These are phyloP conservation scores for Uloborus plumipes DNA, from an alignment of 2,888 invertebrate species.

Conservation along the genomic window DNA sequence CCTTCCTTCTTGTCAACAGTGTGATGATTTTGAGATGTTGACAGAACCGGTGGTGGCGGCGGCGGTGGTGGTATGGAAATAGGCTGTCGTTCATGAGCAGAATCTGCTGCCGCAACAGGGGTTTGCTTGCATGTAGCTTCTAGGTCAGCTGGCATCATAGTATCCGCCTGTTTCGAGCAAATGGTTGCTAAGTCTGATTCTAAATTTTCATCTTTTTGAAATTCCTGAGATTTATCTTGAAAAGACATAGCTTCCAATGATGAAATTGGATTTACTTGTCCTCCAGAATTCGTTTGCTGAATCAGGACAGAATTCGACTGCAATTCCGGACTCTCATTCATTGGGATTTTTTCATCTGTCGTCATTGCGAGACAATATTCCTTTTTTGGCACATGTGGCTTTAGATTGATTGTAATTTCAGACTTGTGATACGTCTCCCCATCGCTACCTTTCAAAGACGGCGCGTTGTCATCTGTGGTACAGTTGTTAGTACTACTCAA, in stretches of 20 bases:
- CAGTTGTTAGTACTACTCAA: not conserved
- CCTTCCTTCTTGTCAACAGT: too few relatives aligned
- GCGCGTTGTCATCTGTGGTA: too few relatives aligned
- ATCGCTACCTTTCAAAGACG: not conserved
- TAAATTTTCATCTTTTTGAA: too few relatives aligned
- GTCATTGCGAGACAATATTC: not conserved
- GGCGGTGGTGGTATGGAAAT: constrained; percentile 29
- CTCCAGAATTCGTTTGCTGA: not conserved
- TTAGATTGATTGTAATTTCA: constrained; percentile 36
- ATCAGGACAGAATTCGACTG: not conserved
- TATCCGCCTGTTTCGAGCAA: too few relatives aligned
- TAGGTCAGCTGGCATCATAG: too few relatives aligned
- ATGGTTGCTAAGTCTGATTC: too few relatives aligned
- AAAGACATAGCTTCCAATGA: not conserved
- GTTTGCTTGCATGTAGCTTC: too few relatives aligned
- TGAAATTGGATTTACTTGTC: not conserved
- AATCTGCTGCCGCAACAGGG: too few relatives aligned
- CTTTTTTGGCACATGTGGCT: constrained; percentile 5
- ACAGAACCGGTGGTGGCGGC: constrained; percentile 25
- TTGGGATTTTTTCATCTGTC: not conserved
- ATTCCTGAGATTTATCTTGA: too few relatives aligned
- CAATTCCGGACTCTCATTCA: not conserved
- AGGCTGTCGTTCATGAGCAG: not conserved
- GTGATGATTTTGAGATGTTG: not conserved
- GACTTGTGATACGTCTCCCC: constrained; percentile 22